Evolutionary conservation across 1,140 invertebrate species (phyloP).

Genomic region (Bombus balteatus): DNA sequence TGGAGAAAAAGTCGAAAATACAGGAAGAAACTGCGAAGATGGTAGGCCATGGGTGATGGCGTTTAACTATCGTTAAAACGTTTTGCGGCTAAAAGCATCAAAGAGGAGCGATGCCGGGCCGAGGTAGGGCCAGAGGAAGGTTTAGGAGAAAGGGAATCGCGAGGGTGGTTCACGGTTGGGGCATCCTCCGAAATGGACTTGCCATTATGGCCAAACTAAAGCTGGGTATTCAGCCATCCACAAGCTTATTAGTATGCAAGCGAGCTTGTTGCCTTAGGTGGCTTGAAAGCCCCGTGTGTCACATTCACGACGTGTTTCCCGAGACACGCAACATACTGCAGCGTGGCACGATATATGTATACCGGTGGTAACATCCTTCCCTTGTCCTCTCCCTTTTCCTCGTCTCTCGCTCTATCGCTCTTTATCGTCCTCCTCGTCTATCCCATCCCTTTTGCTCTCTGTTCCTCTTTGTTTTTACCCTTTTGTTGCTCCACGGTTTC

Average conservation of each 20-base stretch:
- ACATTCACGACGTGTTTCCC: conserved; percentile 77
- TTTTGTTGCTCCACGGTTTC: background rate
- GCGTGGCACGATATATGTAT: conserved; percentile 59
- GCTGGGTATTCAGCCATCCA: conserved; percentile 76
- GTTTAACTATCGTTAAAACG: conserved; percentile 47
- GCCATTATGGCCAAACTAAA: conserved; percentile 80
- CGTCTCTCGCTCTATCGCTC: background rate
- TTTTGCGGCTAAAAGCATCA: conserved; percentile 58
- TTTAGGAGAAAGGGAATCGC: conserved; percentile 16
- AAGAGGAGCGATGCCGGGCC: background rate
- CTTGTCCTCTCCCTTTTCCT: background rate
- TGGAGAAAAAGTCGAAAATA: background rate
- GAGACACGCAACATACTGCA: conserved; percentile 73
- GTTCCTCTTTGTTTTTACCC: conserved; percentile 30
- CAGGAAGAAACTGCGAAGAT: background rate
- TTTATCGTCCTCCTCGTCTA: background rate
- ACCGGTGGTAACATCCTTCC: conserved; percentile 55
- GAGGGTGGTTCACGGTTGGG: conserved; percentile 23
- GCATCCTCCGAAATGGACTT: conserved; percentile 75
- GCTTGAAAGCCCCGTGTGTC: conserved; percentile 78
- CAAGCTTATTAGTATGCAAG: conserved; percentile 80
- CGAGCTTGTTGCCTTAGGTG: conserved; percentile 79
- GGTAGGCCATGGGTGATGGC: background rate
- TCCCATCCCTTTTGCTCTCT: background rate
- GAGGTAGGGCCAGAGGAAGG: conserved; percentile 5